Conservation (phyloP, 2,888 invertebrate genomes). For the Entomobrya proxima region DNA sequence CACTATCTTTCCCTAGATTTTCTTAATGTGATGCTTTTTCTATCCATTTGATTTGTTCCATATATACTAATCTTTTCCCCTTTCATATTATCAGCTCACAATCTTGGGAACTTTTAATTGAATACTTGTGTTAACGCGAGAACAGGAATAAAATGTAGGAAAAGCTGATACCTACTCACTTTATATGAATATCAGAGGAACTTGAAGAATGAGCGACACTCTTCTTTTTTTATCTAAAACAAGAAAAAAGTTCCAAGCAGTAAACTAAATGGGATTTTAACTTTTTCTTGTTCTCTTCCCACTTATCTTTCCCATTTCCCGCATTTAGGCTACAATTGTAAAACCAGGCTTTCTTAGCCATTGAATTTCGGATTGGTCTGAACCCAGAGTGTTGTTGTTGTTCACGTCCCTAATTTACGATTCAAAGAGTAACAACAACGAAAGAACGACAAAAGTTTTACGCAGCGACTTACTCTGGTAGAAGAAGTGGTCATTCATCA, state of each 20-base stretch:
- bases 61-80: neutral
- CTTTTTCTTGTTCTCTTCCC: constrained; percentile 5
- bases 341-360: neutral
- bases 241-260: constrained; percentile 20
- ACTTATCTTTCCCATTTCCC: neutral
- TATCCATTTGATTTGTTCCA: neutral
- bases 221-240: constrained; percentile 35
- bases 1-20: neutral
- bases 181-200: constrained; percentile 14
- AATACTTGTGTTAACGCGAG: constrained; percentile 57
- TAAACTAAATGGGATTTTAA: neutral
- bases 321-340: neutral
- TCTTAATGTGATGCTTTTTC: neutral
- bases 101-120: constrained; percentile 57
- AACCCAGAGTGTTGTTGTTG: neutral
- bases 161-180: neutral
- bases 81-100: constrained; percentile 45
- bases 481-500: constrained; percentile 53
- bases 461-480: neutral
- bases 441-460: neutral
- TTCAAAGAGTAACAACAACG: neutral
- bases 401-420: constrained; percentile 36
- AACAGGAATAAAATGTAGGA: neutral
- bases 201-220: constrained; percentile 47
- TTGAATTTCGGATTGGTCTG: neutral